Evolutionary conservation across 2,888 invertebrate species (phyloP).

Genomic region (Spisula solida): DNA sequence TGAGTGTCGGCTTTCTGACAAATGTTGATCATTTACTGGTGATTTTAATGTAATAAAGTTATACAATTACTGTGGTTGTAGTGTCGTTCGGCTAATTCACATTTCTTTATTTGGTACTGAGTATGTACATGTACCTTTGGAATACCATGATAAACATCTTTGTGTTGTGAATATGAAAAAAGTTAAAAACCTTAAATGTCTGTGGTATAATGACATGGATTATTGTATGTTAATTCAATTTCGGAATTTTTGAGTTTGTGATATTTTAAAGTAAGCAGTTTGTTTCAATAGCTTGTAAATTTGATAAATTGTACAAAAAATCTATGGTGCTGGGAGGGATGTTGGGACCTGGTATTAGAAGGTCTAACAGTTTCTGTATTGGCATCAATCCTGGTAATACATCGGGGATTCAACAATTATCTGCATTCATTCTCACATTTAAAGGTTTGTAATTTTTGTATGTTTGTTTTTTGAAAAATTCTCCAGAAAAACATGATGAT

Average conservation of each 20-base stretch:
- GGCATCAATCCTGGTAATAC: conserved; percentile 26
- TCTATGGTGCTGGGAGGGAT: background rate
- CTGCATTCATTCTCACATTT: background rate
- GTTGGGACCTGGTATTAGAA: conserved; percentile 25
- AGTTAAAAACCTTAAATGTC: background rate
- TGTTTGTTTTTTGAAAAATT: too few species aligned
- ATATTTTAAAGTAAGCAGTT: background rate
- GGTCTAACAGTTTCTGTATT: conserved; percentile 24
- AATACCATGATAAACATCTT: too few species aligned
- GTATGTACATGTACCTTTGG: background rate
- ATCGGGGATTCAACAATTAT: background rate
- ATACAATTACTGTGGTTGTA: background rate
- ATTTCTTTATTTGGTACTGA: background rate
- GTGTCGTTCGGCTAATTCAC: background rate
- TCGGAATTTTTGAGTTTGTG: background rate
- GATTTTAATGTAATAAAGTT: background rate
- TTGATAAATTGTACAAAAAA: background rate
- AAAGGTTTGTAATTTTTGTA: conserved; percentile 23
- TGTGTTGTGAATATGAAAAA: too few species aligned
- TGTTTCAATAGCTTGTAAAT: background rate
- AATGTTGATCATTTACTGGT: background rate
- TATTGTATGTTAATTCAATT: background rate
- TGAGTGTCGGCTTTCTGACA: background rate
- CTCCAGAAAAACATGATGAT: too few species aligned
- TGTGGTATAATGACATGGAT: background rate